Base-by-base conservation (phyloP, 2,113 vertebrate genomes). In the Protomyctophum bolini region DNA sequence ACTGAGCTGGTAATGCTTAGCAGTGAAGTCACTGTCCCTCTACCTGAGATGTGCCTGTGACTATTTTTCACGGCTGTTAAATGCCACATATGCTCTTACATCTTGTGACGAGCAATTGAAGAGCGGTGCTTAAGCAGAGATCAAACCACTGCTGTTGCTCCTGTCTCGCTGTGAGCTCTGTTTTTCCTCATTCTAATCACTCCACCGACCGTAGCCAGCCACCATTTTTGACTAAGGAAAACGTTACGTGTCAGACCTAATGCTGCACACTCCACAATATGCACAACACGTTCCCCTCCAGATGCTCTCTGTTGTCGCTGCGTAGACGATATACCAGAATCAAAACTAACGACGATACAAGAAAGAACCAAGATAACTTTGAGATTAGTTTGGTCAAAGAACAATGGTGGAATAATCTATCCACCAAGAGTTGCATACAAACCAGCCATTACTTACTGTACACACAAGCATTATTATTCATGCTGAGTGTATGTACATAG, bases 111-210 rank as follows among this genome's bases (percentile, higher is more conserved):
- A 66, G 75, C 77, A 66, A 81, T 80, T 81, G 83, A 83, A 83
- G 86, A 87, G 81, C 74, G 68, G 84, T 84, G 83, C 91, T 88
- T 81, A 88, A 86, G 86, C 80, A 75, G 79, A 87, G 89, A 91
- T 91, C 87, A 90, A 88, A 86, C 82, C 77, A 11, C 54, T 10
- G 61, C 69, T 63, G 70, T 66, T 84, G 66, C 76, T 82, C 77
- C 82, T 75, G 67, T 88, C 67, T 84, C 48, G 67, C 81, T 83
- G 41, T 66, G 70, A 85, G 77, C 83, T 75, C 72, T 78, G 70
- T 87, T 86, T 21, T 85, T 80, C 66, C 70, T 21, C 70, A 64
- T 55, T 68, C 63, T 58, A 10, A 15, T 21, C 64, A 66, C 33
- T 47, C 50, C 55, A 6, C 33, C 57, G 63, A 70, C 58, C 67